A percentile compares a stretch with the other conserved stretches of the same genome.
Conservation (phyloP, 2,113 vertebrate species). For the Xenus cinereus region DNA sequence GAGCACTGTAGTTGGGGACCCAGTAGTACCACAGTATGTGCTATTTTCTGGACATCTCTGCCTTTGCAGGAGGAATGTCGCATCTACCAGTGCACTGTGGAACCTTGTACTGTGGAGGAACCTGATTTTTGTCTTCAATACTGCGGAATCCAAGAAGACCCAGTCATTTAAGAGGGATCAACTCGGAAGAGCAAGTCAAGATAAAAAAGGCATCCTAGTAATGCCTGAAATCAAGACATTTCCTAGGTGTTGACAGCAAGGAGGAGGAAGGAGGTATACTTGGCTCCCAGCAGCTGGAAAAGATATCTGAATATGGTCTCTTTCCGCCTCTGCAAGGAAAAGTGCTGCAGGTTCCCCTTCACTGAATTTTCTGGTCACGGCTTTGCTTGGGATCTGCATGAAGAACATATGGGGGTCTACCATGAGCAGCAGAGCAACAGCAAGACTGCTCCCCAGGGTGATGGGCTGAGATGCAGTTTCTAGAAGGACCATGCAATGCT, state of each 20-base stretch:
- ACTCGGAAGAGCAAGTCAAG: background rate
- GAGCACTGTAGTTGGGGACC: background rate
- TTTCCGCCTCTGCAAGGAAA: background rate
- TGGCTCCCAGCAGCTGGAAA: constrained; percentile 41
- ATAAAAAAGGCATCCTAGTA: background rate
- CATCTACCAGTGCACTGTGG: background rate
- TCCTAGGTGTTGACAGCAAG: constrained; percentile 42
- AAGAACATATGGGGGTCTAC: background rate
- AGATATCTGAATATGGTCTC: background rate
- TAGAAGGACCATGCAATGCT: background rate
- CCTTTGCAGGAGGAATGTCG: background rate
- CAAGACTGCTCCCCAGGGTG: background rate
- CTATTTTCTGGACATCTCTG: background rate
- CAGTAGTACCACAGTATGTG: background rate
- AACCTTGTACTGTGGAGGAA: background rate
- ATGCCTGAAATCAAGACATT: background rate
- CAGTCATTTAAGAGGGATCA: background rate
- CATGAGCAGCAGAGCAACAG: background rate
- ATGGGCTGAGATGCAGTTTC: background rate
- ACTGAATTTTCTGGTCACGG: background rate
- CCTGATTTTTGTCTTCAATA: background rate
- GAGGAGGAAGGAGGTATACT: constrained; percentile 32
- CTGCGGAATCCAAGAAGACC: background rate
- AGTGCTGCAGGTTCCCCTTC: background rate
- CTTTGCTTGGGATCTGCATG: background rate